Conservation (phyloP, 2,888 invertebrate genomes). For the Apodemia duryi region DNA sequence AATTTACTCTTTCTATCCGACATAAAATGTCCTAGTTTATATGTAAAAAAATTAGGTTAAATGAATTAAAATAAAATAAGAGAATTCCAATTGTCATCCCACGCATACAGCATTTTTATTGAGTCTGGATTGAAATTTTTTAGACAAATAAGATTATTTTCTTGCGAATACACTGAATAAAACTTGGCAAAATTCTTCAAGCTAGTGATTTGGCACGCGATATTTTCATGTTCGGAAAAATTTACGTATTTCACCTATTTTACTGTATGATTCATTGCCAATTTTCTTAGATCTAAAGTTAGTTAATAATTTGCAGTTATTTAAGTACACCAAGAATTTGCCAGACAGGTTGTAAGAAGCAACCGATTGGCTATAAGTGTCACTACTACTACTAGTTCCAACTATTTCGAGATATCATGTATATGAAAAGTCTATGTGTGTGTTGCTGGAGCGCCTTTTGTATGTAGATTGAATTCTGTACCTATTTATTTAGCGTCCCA, state of each 20-base stretch:
- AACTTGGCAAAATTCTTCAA: slow-evolving; percentile 15
- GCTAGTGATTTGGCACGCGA: slow-evolving; percentile 13
- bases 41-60: background rate
- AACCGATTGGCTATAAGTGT: too few species aligned
- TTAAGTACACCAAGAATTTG: background rate
- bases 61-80: background rate
- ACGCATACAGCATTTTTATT: slow-evolving; percentile 10
- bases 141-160: slow-evolving; percentile 13
- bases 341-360: too few species aligned
- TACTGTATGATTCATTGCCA: slow-evolving; percentile 13
- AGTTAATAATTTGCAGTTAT: background rate
- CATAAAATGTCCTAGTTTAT: too few species aligned
- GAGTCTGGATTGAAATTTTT: slow-evolving; percentile 11
- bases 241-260: slow-evolving; percentile 15
- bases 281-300: slow-evolving; percentile 8
- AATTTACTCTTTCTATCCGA: too few species aligned
- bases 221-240: slow-evolving; percentile 14
- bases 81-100: background rate
- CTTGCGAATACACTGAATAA: slow-evolving; percentile 11
- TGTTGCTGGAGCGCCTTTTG: too few species aligned
- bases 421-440: too few species aligned
- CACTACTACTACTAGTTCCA: too few species aligned
- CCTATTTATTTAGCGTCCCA: too few species aligned
- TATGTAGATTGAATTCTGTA: too few species aligned
- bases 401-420: too few species aligned